These are phyloP conservation scores for Spheniscus humboldti DNA, from an alignment of 2,797 vertebrate species.

Conservation along the genomic window DNA sequence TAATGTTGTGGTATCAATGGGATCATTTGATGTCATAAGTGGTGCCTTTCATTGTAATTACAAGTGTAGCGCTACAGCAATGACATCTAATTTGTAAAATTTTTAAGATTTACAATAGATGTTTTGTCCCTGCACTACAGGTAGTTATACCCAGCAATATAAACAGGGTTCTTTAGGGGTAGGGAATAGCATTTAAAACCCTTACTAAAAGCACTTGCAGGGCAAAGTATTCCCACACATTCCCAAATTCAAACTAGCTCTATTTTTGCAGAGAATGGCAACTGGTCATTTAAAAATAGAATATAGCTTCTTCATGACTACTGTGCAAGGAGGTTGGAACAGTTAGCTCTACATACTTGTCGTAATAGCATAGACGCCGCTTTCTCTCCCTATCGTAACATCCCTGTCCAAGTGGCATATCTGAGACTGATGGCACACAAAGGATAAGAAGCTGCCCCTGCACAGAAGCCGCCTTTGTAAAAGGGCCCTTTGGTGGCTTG, in stretches of 20 bases:
- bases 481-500: background rate
- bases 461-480: background rate
- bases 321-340: background rate
- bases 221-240: background rate
- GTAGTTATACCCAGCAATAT: background rate
- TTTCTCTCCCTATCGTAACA: background rate
- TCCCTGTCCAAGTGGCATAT: accelerated
- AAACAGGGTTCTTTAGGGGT: background rate
- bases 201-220: background rate
- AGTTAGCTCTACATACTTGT: background rate
- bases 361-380: accelerated
- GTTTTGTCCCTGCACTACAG: background rate
- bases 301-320: background rate
- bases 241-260: background rate
- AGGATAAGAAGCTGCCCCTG: background rate
- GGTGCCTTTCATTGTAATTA: background rate
- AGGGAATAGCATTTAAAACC: background rate
- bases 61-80: background rate
- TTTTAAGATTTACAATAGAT: background rate
- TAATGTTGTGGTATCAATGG: background rate
- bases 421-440: background rate
- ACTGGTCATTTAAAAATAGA: background rate
- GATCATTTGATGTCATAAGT: background rate
- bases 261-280: background rate
- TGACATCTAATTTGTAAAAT: background rate